These are phyloP conservation scores for Spermophilus dauricus DNA, from an alignment of 2,113 vertebrate species.

Conservation along the genomic window DNA sequence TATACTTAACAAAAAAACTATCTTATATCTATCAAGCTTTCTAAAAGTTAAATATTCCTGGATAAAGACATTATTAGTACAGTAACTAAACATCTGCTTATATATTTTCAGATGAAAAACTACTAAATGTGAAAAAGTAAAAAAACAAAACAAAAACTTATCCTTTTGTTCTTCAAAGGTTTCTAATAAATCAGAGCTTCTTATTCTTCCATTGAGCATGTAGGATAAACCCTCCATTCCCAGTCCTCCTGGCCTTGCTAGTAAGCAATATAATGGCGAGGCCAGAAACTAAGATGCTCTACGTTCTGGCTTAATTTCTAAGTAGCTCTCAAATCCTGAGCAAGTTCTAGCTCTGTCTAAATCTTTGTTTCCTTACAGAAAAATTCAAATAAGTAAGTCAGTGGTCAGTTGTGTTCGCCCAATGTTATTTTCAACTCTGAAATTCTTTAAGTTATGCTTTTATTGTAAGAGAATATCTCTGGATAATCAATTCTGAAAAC, in stretches of 20 bases:
- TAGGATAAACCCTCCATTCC: background rate
- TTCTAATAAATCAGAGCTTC: background rate
- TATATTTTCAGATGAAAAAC: constrained; percentile 2
- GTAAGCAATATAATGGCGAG: background rate
- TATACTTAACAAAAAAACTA: background rate
- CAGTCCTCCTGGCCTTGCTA: background rate
- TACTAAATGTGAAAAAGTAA: constrained; percentile 31
- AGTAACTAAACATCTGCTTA: background rate
- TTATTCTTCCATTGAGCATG: background rate
- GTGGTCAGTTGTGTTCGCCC: background rate
- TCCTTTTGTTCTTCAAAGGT: background rate
- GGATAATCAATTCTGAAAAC: constrained; percentile 3
- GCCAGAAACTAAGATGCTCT: background rate
- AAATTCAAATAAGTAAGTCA: background rate
- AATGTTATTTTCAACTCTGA: background rate
- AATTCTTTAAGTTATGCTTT: background rate
- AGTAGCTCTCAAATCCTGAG: background rate
- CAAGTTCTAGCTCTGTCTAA: background rate
- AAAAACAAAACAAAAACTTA: no score
- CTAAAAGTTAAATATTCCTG: constrained; percentile 23
- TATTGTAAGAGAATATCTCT: background rate
- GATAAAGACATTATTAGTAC: background rate
- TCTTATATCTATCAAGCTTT: background rate
- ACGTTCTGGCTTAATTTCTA: background rate
- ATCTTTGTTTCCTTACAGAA: constrained; percentile 39